Conservation (phyloP, 2,888 invertebrate species). For the Chymomyza amoena region DNA sequence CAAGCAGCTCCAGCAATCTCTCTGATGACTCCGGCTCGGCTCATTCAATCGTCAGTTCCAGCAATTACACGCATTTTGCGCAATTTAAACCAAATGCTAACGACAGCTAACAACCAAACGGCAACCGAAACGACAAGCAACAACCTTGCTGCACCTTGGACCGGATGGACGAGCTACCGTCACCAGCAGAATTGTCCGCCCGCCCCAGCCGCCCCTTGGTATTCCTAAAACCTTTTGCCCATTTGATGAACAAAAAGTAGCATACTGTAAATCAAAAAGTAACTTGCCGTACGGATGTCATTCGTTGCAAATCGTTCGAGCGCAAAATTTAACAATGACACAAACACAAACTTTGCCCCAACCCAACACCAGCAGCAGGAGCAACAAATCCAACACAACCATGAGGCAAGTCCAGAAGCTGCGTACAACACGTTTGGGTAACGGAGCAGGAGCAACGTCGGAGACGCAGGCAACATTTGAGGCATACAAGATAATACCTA, state of each 20-base stretch:
- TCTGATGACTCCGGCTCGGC: conserved; percentile 39
- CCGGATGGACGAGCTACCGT: neutral
- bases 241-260: conserved; percentile 71
- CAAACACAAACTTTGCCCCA: conserved; percentile 63
- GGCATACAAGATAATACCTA: conserved; percentile 63
- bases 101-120: conserved; percentile 66
- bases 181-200: neutral
- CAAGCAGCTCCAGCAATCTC: neutral
- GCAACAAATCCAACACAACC: conserved; percentile 2
- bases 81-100: conserved; percentile 74
- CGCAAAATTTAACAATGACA: conserved; percentile 74
- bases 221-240: conserved; percentile 15
- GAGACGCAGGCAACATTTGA: conserved; percentile 6
- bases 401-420: conserved; percentile 6
- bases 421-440: conserved; percentile 11
- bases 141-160: conserved; percentile 62
- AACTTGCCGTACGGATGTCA: conserved; percentile 72
- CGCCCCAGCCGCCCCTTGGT: neutral
- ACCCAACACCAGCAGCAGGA: conserved; percentile 13
- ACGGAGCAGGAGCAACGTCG: neutral
- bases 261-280: conserved; percentile 73
- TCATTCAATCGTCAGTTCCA: conserved; percentile 72
- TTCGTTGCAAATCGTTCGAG: conserved; percentile 72
- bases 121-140: conserved; percentile 56
- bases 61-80: conserved; percentile 73